Conservation (phyloP, 2,888 invertebrate genomes). For the Aphrophora alni region DNA sequence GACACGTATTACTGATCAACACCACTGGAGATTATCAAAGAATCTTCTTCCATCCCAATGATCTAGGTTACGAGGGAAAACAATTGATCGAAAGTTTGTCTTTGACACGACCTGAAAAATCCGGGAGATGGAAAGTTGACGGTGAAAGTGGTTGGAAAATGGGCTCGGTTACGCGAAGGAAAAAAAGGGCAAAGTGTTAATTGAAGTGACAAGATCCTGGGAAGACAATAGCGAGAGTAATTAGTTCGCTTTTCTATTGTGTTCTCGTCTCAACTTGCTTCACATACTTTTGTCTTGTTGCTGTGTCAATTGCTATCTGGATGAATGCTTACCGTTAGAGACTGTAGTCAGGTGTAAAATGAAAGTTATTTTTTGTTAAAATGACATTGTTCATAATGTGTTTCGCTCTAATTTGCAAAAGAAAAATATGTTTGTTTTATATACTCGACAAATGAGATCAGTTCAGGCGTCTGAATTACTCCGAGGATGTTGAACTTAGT, state of each 20-base stretch:
- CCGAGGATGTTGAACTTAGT: no score
- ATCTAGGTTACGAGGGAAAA: not conserved
- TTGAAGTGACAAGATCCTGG: not conserved
- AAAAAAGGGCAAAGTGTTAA: not conserved
- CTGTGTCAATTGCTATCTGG: not conserved
- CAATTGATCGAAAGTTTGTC: not conserved
- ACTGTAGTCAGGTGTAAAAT: not conserved
- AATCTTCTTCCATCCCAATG: not conserved
- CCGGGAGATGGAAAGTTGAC: not conserved
- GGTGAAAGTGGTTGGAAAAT: slow-evolving; percentile 2
- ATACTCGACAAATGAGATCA: no score
- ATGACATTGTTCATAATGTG: not conserved
- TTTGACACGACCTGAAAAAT: slow-evolving; percentile 3
- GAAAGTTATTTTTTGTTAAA: not conserved
- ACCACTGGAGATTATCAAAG: not conserved
- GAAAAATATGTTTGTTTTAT: no score
- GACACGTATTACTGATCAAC: not conserved
- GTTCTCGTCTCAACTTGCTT: not conserved
- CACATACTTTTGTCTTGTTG: not conserved
- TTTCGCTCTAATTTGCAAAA: no score
- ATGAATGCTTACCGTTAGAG: not conserved
- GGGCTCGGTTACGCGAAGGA: not conserved
- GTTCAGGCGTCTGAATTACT: no score
- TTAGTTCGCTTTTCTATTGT: not conserved
- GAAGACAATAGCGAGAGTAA: not conserved